Evolutionary conservation across 2,113 vertebrate species (phyloP).

Genomic region (Crocuta crocuta): DNA sequence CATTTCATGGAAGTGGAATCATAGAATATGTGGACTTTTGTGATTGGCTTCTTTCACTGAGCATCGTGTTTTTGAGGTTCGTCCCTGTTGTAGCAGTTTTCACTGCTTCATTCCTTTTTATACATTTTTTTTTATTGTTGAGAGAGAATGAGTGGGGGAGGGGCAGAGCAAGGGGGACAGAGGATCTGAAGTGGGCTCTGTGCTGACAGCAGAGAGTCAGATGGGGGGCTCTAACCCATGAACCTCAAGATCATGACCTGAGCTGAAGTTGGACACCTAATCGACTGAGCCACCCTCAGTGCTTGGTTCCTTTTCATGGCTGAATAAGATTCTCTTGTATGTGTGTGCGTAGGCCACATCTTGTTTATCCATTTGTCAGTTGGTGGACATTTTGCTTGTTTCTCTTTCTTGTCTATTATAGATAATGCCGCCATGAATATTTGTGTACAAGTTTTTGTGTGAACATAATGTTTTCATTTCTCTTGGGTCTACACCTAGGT

Average conservation of each 20-base stretch:
- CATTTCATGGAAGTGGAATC: neutral
- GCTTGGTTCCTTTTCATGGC: neutral
- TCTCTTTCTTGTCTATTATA: neutral
- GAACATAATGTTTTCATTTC: neutral
- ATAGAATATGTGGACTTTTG: neutral
- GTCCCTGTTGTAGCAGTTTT: neutral
- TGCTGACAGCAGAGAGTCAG: too few relatives aligned
- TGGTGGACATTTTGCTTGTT: neutral
- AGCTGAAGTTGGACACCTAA: too few relatives aligned
- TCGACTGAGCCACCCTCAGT: too few relatives aligned
- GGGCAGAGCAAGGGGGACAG: too few relatives aligned
- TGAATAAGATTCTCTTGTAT: neutral
- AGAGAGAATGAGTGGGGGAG: too few relatives aligned
- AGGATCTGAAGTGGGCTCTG: too few relatives aligned
- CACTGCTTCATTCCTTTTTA: neutral
- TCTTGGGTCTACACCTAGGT: neutral
- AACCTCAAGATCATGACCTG: too few relatives aligned
- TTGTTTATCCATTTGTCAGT: neutral
- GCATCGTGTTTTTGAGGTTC: neutral
- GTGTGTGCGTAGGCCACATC: neutral
- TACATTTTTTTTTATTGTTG: too few relatives aligned
- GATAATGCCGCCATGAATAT: neutral
- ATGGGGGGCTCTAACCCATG: too few relatives aligned
- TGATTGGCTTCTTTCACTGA: neutral
- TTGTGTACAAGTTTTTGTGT: neutral